These are phyloP conservation scores for Lutraria lutraria DNA, from an alignment of 2,888 invertebrate genomes.

Conservation along the genomic window DNA sequence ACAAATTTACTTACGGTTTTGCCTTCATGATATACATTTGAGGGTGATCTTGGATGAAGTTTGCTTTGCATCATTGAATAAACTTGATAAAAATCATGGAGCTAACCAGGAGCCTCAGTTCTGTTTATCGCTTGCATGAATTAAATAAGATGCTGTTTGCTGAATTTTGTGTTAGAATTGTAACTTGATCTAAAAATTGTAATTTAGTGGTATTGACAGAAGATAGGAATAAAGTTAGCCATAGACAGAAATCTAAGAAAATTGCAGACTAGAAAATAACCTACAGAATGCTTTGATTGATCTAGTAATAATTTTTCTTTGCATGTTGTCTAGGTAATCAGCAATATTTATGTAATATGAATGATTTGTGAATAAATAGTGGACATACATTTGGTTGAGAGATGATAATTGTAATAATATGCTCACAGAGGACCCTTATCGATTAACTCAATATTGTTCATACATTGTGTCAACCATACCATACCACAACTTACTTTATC, in stretches of 20 bases:
- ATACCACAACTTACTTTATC: too few species aligned
- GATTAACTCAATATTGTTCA: too few species aligned
- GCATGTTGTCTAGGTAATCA: conserved; percentile 8
- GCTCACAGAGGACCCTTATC: not conserved
- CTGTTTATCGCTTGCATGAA: conserved; percentile 15
- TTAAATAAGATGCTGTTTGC: conserved; percentile 4
- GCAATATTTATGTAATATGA: not conserved
- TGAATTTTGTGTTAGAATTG: not conserved
- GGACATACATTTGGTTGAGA: not conserved
- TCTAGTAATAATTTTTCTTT: not conserved
- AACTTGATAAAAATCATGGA: not conserved
- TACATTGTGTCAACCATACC: too few species aligned
- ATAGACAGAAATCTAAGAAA: not conserved
- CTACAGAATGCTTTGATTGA: not conserved
- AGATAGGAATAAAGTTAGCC: not conserved
- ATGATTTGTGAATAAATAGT: not conserved
- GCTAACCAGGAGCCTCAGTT: not conserved
- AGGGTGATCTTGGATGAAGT: too few species aligned
- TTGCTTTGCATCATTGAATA: not conserved
- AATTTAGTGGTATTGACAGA: conserved; percentile 15
- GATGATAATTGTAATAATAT: not conserved
- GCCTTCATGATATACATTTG: too few species aligned
- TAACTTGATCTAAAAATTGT: conserved; percentile 10
- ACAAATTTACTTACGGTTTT: too few species aligned
- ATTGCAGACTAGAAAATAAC: not conserved